Evolutionary conservation across 2,113 vertebrate genomes (phyloP).

Genomic region (Gallinago undulata): DNA sequence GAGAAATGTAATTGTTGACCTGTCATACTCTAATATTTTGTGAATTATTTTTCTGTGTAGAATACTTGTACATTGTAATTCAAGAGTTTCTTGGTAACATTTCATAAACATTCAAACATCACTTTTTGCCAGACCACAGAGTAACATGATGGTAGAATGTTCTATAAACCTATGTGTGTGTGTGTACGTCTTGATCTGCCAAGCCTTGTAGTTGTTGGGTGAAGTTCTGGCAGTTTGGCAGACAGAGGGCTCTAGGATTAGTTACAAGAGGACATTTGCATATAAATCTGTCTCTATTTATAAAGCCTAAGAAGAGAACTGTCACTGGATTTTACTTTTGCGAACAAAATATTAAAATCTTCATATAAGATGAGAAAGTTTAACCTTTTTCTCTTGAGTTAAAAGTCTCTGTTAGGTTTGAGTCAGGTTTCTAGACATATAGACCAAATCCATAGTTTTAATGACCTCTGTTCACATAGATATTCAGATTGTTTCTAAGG

Average conservation of each 20-base stretch:
- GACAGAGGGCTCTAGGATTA: not conserved
- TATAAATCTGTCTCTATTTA: slow-evolving; percentile 11
- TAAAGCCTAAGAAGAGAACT: not conserved
- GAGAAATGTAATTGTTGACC: not conserved
- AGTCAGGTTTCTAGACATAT: not conserved
- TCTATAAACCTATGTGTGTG: not conserved
- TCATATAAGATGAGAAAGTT: not conserved
- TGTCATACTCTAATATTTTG: not conserved
- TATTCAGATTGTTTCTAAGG: not conserved
- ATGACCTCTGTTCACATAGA: accelerated
- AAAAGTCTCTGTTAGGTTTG: not conserved
- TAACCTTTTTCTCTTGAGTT: not conserved
- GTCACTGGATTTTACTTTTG: not conserved
- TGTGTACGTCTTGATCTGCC: not conserved
- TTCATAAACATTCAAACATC: not conserved
- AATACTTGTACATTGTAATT: not conserved
- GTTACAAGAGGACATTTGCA: slow-evolving; percentile 16
- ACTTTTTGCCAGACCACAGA: not conserved
- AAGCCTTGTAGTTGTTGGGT: not conserved
- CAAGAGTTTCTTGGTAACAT: not conserved
- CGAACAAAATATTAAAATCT: not conserved
- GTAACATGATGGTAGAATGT: not conserved
- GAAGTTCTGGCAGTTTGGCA: slow-evolving; percentile 46
- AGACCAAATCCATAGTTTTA: not conserved
- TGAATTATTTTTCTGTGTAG: not conserved